Percentiles rank a stretch among this genome's conserved stretches.
Conservation (phyloP, 2,797 vertebrate genomes). For the Scarus forsteni region DNA sequence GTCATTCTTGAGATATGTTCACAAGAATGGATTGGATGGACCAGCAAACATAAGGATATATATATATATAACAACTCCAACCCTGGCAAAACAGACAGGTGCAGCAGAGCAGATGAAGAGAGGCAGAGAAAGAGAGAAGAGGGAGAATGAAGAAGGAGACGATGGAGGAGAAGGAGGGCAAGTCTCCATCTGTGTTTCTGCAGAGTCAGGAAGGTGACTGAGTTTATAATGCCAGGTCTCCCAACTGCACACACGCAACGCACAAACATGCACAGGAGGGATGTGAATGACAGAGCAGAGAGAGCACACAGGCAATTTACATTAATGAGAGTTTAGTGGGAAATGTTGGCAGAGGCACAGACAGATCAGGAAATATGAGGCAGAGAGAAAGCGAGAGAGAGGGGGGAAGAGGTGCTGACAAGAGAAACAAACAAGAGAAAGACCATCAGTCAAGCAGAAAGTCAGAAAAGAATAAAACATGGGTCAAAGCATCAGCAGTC, state of each 20-base stretch:
- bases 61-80: too few species aligned
- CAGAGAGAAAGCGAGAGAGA: background rate
- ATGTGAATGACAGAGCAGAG: constrained; percentile 9
- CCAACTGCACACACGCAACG: constrained; percentile 23
- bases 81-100: too few species aligned
- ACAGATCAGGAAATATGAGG: constrained; percentile 1
- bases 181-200: constrained; percentile 39
- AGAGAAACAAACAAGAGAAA: background rate
- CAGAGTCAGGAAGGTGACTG: constrained; percentile 55
- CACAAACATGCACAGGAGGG: background rate
- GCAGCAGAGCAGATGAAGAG: too few species aligned
- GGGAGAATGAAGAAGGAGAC: background rate
- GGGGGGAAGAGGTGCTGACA: constrained; percentile 32
- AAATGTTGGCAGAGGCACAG: constrained; percentile 24
- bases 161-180: background rate
- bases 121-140: too few species aligned
- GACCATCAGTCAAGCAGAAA: constrained; percentile 9
- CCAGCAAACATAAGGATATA: too few species aligned
- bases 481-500: constrained; percentile 14
- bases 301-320: constrained; percentile 31
- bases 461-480: constrained; percentile 30
- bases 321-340: constrained; percentile 53
- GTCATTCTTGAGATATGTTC: too few species aligned
- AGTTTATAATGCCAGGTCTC: constrained; percentile 51
- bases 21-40: too few species aligned